A percentile compares a stretch with the other conserved stretches of the same genome.
Conservation (phyloP, 23 tunicate genomes). For the Pegea sp. region DNA sequence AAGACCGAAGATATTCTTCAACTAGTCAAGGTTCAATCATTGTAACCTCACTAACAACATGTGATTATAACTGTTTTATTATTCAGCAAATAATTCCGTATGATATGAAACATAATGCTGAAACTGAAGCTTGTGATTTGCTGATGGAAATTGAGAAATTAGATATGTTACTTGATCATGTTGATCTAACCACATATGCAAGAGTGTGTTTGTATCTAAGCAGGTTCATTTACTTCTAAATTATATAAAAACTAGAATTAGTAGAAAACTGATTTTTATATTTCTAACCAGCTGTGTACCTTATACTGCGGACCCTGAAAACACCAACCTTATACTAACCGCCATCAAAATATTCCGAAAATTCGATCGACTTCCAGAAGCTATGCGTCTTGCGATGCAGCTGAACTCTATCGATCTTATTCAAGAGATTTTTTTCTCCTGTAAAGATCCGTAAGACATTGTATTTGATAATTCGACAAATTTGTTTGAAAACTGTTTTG, state of each 20-base stretch:
- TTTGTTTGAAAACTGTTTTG: not conserved
- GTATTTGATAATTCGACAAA: not conserved
- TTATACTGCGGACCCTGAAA: slow-evolving; percentile 94
- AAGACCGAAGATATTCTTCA: not conserved
- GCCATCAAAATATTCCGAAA: slow-evolving; percentile 73
- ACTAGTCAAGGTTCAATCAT: not conserved
- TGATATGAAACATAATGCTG: slow-evolving; percentile 97
- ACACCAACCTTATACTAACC: slow-evolving; percentile 56
- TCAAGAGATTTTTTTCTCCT: slow-evolving; percentile 63
- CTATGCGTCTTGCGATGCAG: slow-evolving; percentile 80
- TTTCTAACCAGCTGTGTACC: slow-evolving; percentile 56
- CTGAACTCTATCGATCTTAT: slow-evolving; percentile 66
- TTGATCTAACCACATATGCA: slow-evolving; percentile 48
- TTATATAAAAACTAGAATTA: no score
- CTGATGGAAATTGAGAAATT: slow-evolving; percentile 93
- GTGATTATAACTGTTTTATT: not conserved
- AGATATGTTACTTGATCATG: slow-evolving; percentile 36
- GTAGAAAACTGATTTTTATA: not conserved
- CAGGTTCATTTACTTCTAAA: no score
- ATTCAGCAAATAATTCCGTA: slow-evolving; percentile 77
- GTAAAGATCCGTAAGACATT: slow-evolving; percentile 61
- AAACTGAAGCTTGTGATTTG: slow-evolving; percentile 92
- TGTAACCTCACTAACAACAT: not conserved
- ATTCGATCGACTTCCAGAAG: slow-evolving; percentile 71
- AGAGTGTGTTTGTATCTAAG: slow-evolving; percentile 67